These are phyloP conservation scores for Selenia dentaria DNA, from an alignment of 2,888 invertebrate genomes.

Conservation along the genomic window DNA sequence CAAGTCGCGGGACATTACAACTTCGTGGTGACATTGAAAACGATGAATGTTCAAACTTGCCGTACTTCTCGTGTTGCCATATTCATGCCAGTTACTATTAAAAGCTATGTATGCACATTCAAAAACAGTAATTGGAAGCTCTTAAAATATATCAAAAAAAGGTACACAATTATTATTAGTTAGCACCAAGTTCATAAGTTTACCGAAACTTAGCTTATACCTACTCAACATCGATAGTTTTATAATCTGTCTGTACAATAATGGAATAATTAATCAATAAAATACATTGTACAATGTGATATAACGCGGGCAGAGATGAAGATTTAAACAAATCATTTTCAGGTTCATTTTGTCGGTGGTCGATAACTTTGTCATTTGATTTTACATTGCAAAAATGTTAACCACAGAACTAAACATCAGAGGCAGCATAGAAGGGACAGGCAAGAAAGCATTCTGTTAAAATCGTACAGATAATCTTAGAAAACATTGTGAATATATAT, in stretches of 20 bases:
- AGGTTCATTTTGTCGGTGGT: constrained; percentile 15
- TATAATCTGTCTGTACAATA: constrained; percentile 46
- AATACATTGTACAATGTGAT: constrained; percentile 13
- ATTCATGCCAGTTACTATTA: constrained; percentile 1
- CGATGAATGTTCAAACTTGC: background rate
- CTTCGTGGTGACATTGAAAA: too few relatives aligned
- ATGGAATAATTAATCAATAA: background rate
- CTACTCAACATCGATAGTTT: constrained; percentile 51
- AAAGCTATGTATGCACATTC: background rate
- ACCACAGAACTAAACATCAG: too few relatives aligned
- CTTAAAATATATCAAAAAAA: constrained; percentile 18
- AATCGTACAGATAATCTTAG: too few relatives aligned
- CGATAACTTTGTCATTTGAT: constrained; percentile 7
- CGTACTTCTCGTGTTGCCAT: background rate
- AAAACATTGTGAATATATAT: too few relatives aligned
- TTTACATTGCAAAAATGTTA: too few relatives aligned
- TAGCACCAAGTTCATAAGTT: constrained; percentile 70
- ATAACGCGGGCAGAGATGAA: constrained; percentile 4
- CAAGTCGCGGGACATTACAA: too few relatives aligned
- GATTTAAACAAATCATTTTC: constrained; percentile 4
- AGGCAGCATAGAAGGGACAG: too few relatives aligned
- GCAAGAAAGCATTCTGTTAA: too few relatives aligned
- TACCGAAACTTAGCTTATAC: constrained; percentile 42
- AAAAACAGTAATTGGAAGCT: constrained; percentile 13
- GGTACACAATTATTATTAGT: constrained; percentile 41